phyloP scores from a whole-genome alignment of 2,888 invertebrate species.

The Harpagoxenus sublaevis region DNA sequence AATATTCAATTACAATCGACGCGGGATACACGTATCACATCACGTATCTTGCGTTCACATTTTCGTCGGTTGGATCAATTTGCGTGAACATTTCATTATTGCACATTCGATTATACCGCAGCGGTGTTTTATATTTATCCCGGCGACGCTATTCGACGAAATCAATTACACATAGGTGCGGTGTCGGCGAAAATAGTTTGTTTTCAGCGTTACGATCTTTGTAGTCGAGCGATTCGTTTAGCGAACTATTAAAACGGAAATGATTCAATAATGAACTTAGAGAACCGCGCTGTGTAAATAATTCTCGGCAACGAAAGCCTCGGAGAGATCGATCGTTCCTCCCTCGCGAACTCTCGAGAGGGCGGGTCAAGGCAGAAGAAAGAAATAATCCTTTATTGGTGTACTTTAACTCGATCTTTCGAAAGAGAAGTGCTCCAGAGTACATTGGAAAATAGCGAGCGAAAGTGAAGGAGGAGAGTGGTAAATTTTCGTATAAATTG shows the following conservation, averaged over 20 bases:
- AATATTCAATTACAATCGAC: constrained; percentile 9
- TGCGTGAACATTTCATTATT: not conserved
- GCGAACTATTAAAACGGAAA: constrained; percentile 57
- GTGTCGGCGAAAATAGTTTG: not conserved
- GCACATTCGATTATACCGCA: not conserved
- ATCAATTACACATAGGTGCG: not conserved
- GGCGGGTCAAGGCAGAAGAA: constrained; percentile 12
- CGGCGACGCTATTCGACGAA: not conserved
- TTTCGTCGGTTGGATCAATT: not conserved
- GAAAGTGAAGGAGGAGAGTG: not conserved
- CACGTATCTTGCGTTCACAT: not conserved
- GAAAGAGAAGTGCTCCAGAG: constrained; percentile 18
- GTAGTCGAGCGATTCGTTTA: constrained; percentile 51
- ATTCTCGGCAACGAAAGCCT: constrained; percentile 20
- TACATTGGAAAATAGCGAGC: constrained; percentile 27
- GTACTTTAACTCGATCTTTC: constrained; percentile 52
- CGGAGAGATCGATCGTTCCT: constrained; percentile 30
- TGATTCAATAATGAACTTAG: constrained; percentile 56
- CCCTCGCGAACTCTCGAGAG: constrained; percentile 23
- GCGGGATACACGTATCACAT: not conserved
- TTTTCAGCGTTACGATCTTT: not conserved
- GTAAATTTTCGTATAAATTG: constrained; percentile 50
- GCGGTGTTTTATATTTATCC: not conserved
- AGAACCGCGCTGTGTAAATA: constrained; percentile 59
- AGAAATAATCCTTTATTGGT: constrained; percentile 59